Percentiles rank a stretch among this genome's conserved stretches.
These are phyloP conservation scores for Danio rerio DNA, from an alignment of 2,113 vertebrate genomes.

Conservation along the genomic window GRCz12tu NC_133177.1:53346001-53346500, in stretches of 20 bases:
- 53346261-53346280: conserved; percentile 34
- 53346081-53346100: neutral
- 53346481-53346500: neutral
- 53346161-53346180: neutral
- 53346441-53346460: conserved; percentile 35
- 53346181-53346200: neutral
- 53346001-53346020: neutral
- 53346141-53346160: neutral
- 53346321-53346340: conserved; percentile 49
- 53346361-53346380: conserved; percentile 56
- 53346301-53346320: conserved; percentile 33
- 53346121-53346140: neutral
- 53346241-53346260: conserved; percentile 34
- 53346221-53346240: conserved; percentile 64
- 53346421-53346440: conserved; percentile 28
- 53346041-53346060: neutral
- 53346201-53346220: conserved; percentile 65
- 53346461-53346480: neutral
- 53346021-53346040: neutral
- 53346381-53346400: conserved; percentile 23
- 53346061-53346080: neutral
- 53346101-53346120: neutral
- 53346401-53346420: conserved; percentile 9
- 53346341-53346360: conserved; percentile 60
- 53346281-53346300: conserved; percentile 26